A percentile compares a stretch with the other conserved stretches of the same genome.
These are phyloP conservation scores for Microdon myrmicae DNA, from an alignment of 2,888 invertebrate genomes.

Conservation along the genomic window DNA sequence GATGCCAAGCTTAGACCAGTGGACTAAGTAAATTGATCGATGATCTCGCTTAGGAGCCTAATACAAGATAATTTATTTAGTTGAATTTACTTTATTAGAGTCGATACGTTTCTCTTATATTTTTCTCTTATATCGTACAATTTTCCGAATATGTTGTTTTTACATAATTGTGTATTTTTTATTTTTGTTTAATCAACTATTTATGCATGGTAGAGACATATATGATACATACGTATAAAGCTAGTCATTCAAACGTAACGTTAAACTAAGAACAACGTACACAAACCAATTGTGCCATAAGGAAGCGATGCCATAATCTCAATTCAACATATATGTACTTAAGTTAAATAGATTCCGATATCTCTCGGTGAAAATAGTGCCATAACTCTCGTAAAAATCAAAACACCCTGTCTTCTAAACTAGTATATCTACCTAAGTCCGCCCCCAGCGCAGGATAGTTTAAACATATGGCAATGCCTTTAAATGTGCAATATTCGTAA, in stretches of 20 bases:
- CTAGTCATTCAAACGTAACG: conserved; percentile 53
- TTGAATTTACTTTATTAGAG: conserved; percentile 29
- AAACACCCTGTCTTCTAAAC: background rate
- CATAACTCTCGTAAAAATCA: conserved; percentile 26
- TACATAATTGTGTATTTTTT: no score
- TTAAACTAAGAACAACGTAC: conserved; percentile 15
- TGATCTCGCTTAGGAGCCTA: conserved; percentile 52
- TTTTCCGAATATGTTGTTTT: conserved; percentile 9
- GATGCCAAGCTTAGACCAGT: background rate
- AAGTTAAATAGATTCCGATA: conserved; percentile 46
- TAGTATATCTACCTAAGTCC: conserved; percentile 8
- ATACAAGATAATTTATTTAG: conserved; percentile 29
- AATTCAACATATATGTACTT: conserved; percentile 5
- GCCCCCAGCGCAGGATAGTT: conserved; percentile 14
- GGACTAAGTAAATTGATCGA: conserved; percentile 32
- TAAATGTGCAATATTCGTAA: conserved; percentile 44
- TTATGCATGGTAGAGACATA: conserved; percentile 1
- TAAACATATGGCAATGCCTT: conserved; percentile 36
- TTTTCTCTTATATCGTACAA: conserved; percentile 11
- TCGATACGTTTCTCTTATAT: background rate
- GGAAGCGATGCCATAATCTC: conserved; percentile 50
- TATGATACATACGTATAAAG: conserved; percentile 39
- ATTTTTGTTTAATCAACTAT: conserved; percentile 25
- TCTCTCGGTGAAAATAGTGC: conserved; percentile 41
- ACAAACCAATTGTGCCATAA: conserved; percentile 43